Evolutionary conservation across 2,113 vertebrate genomes (phyloP).

Genomic region (Istiophorus platypterus): DNA sequence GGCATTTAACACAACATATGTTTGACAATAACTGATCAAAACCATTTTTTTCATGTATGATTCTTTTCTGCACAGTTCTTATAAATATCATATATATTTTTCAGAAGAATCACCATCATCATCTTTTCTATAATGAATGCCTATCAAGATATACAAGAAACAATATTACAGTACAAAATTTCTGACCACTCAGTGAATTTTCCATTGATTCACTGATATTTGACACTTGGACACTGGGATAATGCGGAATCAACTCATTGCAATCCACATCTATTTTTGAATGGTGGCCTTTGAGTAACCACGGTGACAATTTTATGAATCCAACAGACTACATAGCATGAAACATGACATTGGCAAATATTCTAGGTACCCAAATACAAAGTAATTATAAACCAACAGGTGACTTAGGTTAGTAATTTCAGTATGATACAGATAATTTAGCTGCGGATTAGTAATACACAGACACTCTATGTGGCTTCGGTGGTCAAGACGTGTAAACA

Average conservation of each 20-base stretch:
- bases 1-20: too few relatives aligned
- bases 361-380: background rate
- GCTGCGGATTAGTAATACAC: background rate
- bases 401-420: too few relatives aligned
- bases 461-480: background rate
- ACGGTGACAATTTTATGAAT: background rate
- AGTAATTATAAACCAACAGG: too few relatives aligned
- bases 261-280: background rate
- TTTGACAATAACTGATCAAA: background rate
- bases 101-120: too few relatives aligned
- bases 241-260: background rate
- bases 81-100: too few relatives aligned
- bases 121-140: background rate
- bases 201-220: conserved; percentile 15
- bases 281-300: background rate
- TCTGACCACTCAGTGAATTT: conserved; percentile 8
- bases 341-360: too few relatives aligned
- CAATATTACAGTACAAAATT: background rate
- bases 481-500: background rate
- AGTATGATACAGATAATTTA: background rate
- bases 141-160: background rate
- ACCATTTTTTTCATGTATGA: background rate
- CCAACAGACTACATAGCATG: background rate
- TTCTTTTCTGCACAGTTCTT: too few relatives aligned
- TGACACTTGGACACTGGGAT: background rate